phyloP scores from a whole-genome alignment of 2,888 invertebrate genomes.

The Drosophila nigricruria region DNA sequence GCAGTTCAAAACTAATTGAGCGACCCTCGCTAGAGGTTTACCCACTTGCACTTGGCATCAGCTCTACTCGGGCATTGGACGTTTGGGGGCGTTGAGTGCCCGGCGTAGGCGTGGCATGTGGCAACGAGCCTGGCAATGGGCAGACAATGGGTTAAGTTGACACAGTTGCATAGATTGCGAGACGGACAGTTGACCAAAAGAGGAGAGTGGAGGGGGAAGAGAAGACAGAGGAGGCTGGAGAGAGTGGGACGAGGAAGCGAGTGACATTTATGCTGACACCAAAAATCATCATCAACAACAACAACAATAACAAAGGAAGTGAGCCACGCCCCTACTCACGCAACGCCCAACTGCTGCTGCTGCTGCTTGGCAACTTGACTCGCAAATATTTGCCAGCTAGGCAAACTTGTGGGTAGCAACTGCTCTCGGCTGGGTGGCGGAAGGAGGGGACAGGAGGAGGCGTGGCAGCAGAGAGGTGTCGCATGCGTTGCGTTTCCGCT shows the following conservation, averaged over 20 bases:
- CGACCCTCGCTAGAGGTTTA: constrained; percentile 11
- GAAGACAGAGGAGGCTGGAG: not conserved
- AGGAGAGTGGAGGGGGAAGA: not conserved
- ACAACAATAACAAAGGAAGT: constrained; percentile 33
- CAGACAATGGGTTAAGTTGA: constrained; percentile 65
- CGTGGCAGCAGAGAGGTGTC: constrained; percentile 19
- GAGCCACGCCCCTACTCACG: not conserved
- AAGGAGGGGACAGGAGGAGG: not conserved
- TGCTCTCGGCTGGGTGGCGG: constrained; percentile 26
- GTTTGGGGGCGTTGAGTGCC: not conserved
- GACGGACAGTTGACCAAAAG: not conserved
- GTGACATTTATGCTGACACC: constrained; percentile 76
- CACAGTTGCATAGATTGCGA: constrained; percentile 52
- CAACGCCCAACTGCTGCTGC: not conserved
- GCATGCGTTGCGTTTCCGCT: constrained; percentile 68
- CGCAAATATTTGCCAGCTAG: constrained; percentile 70
- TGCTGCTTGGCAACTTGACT: constrained; percentile 43
- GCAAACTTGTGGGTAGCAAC: constrained; percentile 59
- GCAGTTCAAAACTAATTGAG: not conserved
- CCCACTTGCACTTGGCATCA: constrained; percentile 38
- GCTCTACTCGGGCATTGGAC: not conserved
- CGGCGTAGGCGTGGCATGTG: not conserved
- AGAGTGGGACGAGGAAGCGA: constrained; percentile 13
- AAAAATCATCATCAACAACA: constrained; percentile 70
- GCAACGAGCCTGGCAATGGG: constrained; percentile 41